Evolutionary conservation across 2,888 invertebrate genomes (phyloP), one percentile per base, ranked within the genome.

Genomic region (Hypsopygia costalis): DNA sequence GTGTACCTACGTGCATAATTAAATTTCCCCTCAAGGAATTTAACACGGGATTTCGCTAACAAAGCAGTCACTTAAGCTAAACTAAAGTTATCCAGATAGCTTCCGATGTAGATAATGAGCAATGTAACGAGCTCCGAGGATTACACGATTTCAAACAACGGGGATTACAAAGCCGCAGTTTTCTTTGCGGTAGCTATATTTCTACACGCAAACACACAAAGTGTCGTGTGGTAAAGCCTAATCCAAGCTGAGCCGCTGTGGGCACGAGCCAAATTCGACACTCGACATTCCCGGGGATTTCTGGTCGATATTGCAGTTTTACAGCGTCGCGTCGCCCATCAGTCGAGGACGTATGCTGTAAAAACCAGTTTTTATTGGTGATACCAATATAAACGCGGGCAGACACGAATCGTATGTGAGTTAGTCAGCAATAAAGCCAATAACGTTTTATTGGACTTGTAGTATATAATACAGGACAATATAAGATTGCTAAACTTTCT

Each of bases 231-330:
- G 52, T 51, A 47, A 42, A 46, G 46, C 52, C 48, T 69, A 71
- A 73, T 67, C 69, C 63, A 38, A 31, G 40, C 43, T 52, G 52
- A 65, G 59, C 60, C 42, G 30, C 39, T 46, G 52, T 47, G 46
- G 62, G 67, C 63, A 69, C 59, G 63, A 44, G 45, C 46, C 41
- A 44, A 57, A 54, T 52, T 55, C 48, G 44, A 55, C 55, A 52
- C 40, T 51, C 47, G 41, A 39, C 44, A 51, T 51, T 51, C 44
- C 51, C 25, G 49, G 58, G 48, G 52, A 52, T 61, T 61, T 55
- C 51, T n/a, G 41, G 41, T 35, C 41, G 46, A 48, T 49, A 42
- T 32, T 50, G 41, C 49, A 45, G 34, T 31, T 35, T 34, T 38
- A 21, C 40, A 36, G 33, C 31, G 22, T 11, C 25, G 33, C 34